These are phyloP conservation scores for Nestor notabilis DNA, from an alignment of 2,113 vertebrate genomes.

Conservation along the genomic window DNA sequence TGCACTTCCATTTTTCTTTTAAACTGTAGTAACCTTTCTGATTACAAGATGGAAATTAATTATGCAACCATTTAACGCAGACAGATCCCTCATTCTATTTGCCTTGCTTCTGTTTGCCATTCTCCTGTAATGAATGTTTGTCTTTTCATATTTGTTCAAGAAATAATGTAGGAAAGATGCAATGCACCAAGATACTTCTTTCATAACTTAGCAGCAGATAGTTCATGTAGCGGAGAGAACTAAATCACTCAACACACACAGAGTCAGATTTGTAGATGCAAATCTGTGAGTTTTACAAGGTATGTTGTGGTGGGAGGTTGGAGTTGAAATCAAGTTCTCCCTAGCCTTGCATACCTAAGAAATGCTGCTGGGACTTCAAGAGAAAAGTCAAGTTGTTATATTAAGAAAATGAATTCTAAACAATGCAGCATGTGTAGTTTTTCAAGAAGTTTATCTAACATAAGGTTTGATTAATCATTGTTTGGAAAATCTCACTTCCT, in stretches of 20 bases:
- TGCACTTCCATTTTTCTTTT: background rate
- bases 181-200: background rate
- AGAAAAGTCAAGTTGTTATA: background rate
- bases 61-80: background rate
- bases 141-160: background rate
- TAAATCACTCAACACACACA: background rate
- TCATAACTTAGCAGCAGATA: background rate
- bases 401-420: background rate
- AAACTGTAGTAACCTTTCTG: background rate
- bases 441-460: background rate
- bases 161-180: background rate
- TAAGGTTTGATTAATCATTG: background rate
- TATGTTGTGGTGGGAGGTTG: background rate
- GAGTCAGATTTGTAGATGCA: background rate
- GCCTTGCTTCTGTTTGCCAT: background rate
- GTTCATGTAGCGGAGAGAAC: background rate
- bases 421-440: background rate
- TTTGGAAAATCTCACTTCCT: background rate
- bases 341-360: background rate
- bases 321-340: background rate
- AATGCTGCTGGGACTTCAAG: background rate
- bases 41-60: background rate
- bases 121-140: constrained; percentile 31
- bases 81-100: background rate
- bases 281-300: background rate